Evolutionary conservation across 2,113 vertebrate species (phyloP).

Genomic region (Hippocampus comes): DNA sequence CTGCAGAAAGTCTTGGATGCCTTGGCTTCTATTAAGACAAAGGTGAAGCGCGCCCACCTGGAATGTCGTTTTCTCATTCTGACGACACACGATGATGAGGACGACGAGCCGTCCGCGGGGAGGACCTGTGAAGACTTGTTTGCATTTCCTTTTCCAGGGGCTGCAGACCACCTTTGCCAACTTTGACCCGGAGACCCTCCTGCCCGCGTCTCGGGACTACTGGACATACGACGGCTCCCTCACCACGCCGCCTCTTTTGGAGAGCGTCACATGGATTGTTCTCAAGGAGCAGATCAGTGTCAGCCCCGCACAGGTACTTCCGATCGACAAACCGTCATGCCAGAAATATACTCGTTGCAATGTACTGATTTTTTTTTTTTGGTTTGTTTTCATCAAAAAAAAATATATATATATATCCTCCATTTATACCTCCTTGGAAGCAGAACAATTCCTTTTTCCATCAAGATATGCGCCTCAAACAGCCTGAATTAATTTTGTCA

Average conservation of each 20-base stretch:
- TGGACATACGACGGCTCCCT: conserved; percentile 92
- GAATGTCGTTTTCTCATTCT: not conserved
- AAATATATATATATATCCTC: too few relatives aligned
- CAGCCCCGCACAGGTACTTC: conserved; percentile 81
- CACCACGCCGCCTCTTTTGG: conserved; percentile 88
- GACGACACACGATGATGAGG: not conserved
- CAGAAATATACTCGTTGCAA: too few relatives aligned
- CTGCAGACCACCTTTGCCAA: conserved; percentile 76
- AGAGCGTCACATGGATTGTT: conserved; percentile 89
- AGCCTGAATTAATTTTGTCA: too few relatives aligned
- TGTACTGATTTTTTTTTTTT: too few relatives aligned
- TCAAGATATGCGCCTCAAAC: too few relatives aligned
- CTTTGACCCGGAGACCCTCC: conserved; percentile 81
- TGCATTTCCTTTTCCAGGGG: conserved; percentile 65
- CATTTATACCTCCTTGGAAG: too few relatives aligned
- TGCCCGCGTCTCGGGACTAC: conserved; percentile 80
- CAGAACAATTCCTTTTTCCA: too few relatives aligned
- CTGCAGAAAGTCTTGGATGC: conserved; percentile 84
- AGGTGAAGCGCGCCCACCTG: conserved; percentile 71
- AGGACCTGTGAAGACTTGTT: not conserved
- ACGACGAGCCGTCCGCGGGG: too few relatives aligned
- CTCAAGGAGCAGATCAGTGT: conserved; percentile 83
- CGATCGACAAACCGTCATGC: not conserved
- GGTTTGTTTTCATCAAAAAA: too few relatives aligned
- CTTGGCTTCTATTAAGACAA: conserved; percentile 77